These are phyloP conservation scores for Erannis defoliaria DNA, from an alignment of 2,888 invertebrate genomes.

Conservation along the genomic window DNA sequence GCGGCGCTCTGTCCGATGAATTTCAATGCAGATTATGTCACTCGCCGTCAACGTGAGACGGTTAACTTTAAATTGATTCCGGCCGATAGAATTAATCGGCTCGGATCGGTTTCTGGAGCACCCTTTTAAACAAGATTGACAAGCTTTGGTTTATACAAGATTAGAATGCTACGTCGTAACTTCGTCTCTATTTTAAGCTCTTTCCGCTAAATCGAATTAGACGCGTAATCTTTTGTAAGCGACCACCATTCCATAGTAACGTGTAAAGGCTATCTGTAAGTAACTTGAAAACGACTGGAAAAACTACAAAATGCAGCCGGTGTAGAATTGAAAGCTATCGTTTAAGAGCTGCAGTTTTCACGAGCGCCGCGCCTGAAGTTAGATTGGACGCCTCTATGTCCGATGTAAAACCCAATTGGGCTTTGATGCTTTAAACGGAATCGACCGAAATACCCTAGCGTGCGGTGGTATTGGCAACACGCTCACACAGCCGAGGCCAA, in stretches of 20 bases:
- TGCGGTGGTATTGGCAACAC: conserved; percentile 50
- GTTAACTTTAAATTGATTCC: conserved; percentile 55
- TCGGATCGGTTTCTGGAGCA: conserved; percentile 24
- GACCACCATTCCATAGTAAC: too few relatives aligned
- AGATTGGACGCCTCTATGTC: conserved; percentile 75
- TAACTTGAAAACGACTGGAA: neutral
- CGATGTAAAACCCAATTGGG: conserved; percentile 81
- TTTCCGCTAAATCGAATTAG: too few relatives aligned
- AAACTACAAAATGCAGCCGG: conserved; percentile 2
- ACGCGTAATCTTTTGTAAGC: too few relatives aligned
- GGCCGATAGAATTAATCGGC: conserved; percentile 46
- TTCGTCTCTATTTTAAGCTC: neutral
- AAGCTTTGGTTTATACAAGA: neutral
- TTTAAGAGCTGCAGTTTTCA: conserved; percentile 40
- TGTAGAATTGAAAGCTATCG: conserved; percentile 12
- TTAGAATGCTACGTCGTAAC: neutral
- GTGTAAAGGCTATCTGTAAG: too few relatives aligned
- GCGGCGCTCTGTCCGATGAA: conserved; percentile 48
- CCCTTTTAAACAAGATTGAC: conserved; percentile 1
- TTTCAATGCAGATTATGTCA: conserved; percentile 64
- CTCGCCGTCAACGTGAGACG: conserved; percentile 53
- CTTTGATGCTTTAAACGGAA: conserved; percentile 79
- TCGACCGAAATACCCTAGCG: conserved; percentile 71
- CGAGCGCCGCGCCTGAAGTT: conserved; percentile 63
- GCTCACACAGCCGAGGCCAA: conserved; percentile 24